Base-by-base conservation (phyloP, 2,888 invertebrate species). In the Psylliodes chrysocephalus region DNA sequence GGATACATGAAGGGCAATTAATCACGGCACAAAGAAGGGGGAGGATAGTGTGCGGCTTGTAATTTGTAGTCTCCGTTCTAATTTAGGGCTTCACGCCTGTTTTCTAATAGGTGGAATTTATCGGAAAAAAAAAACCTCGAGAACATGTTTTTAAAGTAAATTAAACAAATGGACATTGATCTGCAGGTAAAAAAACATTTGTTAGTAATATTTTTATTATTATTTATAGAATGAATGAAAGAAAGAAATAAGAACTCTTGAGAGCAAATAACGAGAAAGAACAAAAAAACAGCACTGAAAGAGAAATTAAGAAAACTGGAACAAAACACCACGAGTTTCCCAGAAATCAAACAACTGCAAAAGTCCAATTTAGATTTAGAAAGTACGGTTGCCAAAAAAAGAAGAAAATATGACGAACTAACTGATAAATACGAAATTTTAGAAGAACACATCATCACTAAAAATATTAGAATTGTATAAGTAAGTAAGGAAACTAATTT, bases 381-480 rank as follows among this genome's bases (percentile, higher is more conserved):
- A 78, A 85, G 86, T 72, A 87, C 90, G 25, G 77, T 93, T 35
- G 85, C 86, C 15, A 86, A 85, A 51, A 91, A 91, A 77, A 88
- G 87, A 68, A 89, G 90, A 68, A 91, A 92, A 70, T 91, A 91
- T 77, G 90, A 91, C 49, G 92, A 93, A 73, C 83, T 95, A 56
- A 93, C 92, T 25, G 86, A 88, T 14, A 93, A 92, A 80, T 94
- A 93, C 82, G 94, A 94, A 80, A 86, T 91, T 65, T 82, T 95
- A 33, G 91, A 92, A 78, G 94, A 94, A 76, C 92, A 93, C 71
- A 91, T 94, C 0, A 88, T 92, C 0, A 91, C 91, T 66, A 94
- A 93, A 94, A 82, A 88, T 89, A 73, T 84, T 93, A 10, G 90
- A 91, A 81, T 67, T 62, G n/a, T n/a, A n/a, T n/a, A n/a, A n/a